Percentiles rank a stretch among this genome's conserved stretches.
Evolutionary conservation across 2,113 vertebrate species (phyloP).

Genomic region (Phalacrocorax aristotelis): DNA sequence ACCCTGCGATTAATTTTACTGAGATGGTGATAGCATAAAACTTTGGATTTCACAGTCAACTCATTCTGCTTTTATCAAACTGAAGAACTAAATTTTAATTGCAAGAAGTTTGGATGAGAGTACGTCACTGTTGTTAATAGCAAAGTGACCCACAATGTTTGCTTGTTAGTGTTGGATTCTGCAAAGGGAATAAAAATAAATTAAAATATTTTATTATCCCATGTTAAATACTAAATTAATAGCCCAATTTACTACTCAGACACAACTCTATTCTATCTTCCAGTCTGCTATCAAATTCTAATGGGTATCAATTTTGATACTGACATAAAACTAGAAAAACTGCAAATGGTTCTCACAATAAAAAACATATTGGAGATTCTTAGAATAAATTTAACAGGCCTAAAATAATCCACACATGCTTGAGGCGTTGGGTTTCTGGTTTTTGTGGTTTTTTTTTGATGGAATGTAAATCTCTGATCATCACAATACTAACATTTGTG

Average conservation of each 20-base stretch:
- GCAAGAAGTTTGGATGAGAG: neutral
- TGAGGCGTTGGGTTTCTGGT: neutral
- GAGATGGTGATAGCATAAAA: neutral
- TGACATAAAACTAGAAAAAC: neutral
- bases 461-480: neutral
- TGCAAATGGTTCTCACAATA: neutral
- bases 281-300: neutral
- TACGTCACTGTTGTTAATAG: neutral
- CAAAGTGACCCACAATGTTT: neutral
- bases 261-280: neutral
- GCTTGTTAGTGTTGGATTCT: neutral
- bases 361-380: neutral
- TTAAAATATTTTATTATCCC: neutral
- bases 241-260: neutral
- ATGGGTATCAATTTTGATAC: neutral
- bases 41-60: neutral
- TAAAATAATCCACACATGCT: neutral
- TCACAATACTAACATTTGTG: neutral
- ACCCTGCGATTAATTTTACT: neutral
- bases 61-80: neutral
- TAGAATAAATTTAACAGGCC: neutral
- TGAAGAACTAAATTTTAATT: neutral
- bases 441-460: neutral
- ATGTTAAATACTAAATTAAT: slow-evolving; percentile 24
- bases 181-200: neutral